Evolutionary conservation across 2,113 vertebrate genomes (phyloP).

Genomic region (Centropus unirufus): DNA sequence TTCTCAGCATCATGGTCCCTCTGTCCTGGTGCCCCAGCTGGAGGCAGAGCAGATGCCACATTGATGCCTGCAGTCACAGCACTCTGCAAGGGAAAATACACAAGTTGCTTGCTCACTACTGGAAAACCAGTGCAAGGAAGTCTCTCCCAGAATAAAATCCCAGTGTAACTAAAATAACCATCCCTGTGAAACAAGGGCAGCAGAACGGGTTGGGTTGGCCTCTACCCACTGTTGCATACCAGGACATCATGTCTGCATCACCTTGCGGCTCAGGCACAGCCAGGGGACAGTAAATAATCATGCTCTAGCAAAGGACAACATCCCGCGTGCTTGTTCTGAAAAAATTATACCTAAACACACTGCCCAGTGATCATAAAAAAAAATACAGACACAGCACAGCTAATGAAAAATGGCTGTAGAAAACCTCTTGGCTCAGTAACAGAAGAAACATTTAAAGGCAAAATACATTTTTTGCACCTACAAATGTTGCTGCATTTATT

Average conservation of each 20-base stretch:
- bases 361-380: background rate
- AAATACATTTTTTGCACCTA: background rate
- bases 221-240: background rate
- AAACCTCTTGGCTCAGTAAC: background rate
- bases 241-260: background rate
- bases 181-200: background rate
- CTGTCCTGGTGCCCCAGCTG: background rate
- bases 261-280: background rate
- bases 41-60: background rate
- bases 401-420: background rate
- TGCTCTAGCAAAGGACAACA: rapidly evolving
- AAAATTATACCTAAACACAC: background rate
- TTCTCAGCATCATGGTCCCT: background rate
- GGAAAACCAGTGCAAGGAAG: background rate
- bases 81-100: background rate
- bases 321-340: background rate
- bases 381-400: background rate
- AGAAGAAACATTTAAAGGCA: background rate
- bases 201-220: background rate
- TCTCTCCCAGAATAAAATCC: background rate
- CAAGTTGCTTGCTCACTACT: background rate
- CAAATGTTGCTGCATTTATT: background rate
- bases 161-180: background rate
- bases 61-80: background rate
- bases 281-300: background rate